Base-by-base conservation (phyloP, 1,140 invertebrate genomes). In the Drosophila pseudoananassae region DNA sequence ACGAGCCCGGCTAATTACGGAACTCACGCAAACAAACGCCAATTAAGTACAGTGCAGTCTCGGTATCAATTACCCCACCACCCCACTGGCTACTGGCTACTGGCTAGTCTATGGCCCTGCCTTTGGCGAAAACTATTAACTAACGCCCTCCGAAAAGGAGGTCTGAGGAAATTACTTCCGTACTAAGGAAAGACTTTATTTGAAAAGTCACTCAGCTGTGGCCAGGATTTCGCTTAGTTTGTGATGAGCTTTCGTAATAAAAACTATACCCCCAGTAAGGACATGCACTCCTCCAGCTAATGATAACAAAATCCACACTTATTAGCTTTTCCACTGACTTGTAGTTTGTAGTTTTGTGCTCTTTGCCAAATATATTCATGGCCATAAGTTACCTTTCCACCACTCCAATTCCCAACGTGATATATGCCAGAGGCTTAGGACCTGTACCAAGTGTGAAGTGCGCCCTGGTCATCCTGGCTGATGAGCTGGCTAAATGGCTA, bases 401-500 rank as follows among this genome's bases (percentile, higher is more conserved):
- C 43, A 0, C 7, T 9, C 43, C 3, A 66, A 51, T 43, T 52
- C 59, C 17, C 59, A 66, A 25, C 33, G 33, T 66, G 59, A 66
- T 66, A 12, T 52, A 66, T 64, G 63, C 59, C 63, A 51, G 31
- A 14, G 58, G 14, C 43, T 29, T 27, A 55, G n/a, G 38, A n/a
- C 36, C 29, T 20, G 10, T 47, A 20, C 29, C 7, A 27, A 51
- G 57, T 66, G 63, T 25, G 27, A 61, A 61, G 57, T 65, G 65
- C 51, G 47, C 27, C 25, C 6, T 38, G 65, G 65, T 65, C 65
- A 69, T 69, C 60, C 61, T 47, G 46, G 65, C 65, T 69, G 61
- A 69, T 69, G 65, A 69, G 65, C 60, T 69, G 61, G 65, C 65
- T 69, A 66, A 69, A 66, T 66, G 61, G 65, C 65, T 69, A 66